These are phyloP conservation scores for Oreocharis arfaki DNA, from an alignment of 2,113 vertebrate species.

Conservation along the genomic window DNA sequence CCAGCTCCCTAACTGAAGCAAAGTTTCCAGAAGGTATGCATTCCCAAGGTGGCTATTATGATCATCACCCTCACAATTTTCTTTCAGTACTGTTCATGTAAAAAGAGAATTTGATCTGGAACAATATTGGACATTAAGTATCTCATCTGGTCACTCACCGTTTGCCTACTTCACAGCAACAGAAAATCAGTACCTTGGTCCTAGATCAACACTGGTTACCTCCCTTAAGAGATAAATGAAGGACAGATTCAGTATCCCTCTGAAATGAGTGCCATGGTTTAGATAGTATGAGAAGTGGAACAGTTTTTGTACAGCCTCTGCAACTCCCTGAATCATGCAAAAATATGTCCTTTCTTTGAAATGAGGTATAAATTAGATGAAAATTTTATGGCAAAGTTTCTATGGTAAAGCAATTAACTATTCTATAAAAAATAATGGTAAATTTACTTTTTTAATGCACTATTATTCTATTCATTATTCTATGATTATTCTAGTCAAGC, in stretches of 20 bases:
- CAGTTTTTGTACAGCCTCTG: neutral
- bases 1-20: neutral
- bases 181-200: neutral
- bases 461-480: neutral
- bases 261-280: neutral
- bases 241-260: neutral
- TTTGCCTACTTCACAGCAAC: neutral
- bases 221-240: neutral
- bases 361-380: neutral
- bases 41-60: neutral
- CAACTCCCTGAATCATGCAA: neutral
- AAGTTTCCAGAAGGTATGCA: neutral
- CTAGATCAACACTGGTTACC: neutral
- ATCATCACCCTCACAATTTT: neutral
- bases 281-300: neutral
- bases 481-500: neutral
- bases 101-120: neutral
- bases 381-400: neutral
- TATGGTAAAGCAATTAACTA: neutral
- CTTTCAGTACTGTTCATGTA: neutral
- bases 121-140: fast-evolving
- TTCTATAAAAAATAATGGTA: neutral
- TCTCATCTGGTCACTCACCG: neutral
- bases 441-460: neutral
- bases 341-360: neutral